These are phyloP conservation scores for Gymnothorax reevesii DNA, from an alignment of 2,797 vertebrate species.

Conservation along the genomic window DNA sequence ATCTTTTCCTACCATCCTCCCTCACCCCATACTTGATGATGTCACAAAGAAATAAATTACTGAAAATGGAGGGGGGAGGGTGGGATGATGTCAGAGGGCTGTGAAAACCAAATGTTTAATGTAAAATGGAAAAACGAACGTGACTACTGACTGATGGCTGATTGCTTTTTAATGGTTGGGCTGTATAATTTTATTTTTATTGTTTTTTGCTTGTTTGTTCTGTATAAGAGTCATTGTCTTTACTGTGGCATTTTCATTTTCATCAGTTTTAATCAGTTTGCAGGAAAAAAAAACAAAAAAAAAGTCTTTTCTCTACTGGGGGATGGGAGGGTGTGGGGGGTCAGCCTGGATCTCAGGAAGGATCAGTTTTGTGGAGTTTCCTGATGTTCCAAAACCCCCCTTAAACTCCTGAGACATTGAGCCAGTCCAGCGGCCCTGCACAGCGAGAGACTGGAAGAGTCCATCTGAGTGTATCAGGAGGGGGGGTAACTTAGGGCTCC, in stretches of 20 bases:
- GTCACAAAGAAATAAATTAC: neutral
- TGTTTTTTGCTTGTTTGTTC: neutral
- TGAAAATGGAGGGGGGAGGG: neutral
- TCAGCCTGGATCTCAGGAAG: neutral
- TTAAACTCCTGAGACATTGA: constrained; percentile 8
- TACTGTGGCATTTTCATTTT: neutral
- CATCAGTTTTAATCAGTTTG: neutral
- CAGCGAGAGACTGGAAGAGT: constrained; percentile 52
- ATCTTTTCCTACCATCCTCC: neutral
- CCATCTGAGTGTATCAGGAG: constrained; percentile 40
- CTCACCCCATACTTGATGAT: neutral
- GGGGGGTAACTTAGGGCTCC: constrained; percentile 38
- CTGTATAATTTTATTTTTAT: neutral
- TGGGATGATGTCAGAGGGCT: neutral
- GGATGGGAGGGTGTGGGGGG: neutral
- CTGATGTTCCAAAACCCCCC: neutral
- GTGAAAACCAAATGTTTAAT: constrained; percentile 1
- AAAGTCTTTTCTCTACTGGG: constrained; percentile 46
- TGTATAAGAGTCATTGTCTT: neutral
- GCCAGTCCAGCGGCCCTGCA: constrained; percentile 46
- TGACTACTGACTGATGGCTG: neutral
- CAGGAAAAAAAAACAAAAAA: constrained; percentile 44
- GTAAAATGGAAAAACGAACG: neutral
- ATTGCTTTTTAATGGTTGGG: neutral
- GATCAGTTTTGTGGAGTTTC: neutral